phyloP scores from a whole-genome alignment of 1,140 invertebrate species.

The Laodelphax striatellus region DNA sequence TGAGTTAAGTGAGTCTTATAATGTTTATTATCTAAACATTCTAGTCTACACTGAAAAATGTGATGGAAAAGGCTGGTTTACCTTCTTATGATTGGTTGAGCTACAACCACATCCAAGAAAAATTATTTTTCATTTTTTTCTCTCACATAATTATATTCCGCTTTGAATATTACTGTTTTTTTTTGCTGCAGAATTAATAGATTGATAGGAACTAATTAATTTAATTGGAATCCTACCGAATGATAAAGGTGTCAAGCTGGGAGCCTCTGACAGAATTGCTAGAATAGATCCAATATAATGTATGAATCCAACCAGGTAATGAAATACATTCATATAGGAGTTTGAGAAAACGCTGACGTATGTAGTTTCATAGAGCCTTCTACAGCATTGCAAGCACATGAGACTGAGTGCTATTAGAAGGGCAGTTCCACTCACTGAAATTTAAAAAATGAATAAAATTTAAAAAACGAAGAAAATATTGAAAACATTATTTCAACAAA shows the following conservation, averaged over 20 bases:
- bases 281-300: conserved; percentile 62
- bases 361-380: conserved; percentile 66
- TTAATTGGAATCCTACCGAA: conserved; percentile 1
- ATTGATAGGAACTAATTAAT: too few species aligned
- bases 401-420: conserved; percentile 44
- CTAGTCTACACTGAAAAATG: too few species aligned
- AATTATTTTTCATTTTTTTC: too few species aligned
- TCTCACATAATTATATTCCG: too few species aligned
- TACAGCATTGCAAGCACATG: conserved; percentile 51
- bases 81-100: too few species aligned
- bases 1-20: too few species aligned
- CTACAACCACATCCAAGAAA: too few species aligned
- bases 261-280: conserved; percentile 55
- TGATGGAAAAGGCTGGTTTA: too few species aligned
- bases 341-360: conserved; percentile 68
- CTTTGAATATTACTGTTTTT: too few species aligned
- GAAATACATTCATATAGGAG: conserved; percentile 61
- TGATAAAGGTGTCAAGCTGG: conserved; percentile 41
- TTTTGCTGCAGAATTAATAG: too few species aligned
- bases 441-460: not conserved
- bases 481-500: not conserved
- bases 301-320: conserved; percentile 59
- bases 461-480: not conserved
- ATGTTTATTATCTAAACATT: too few species aligned
- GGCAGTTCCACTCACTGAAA: conserved; percentile 30